Evolutionary conservation across 2,888 invertebrate species (phyloP), one percentile per base, ranked within the genome.

Genomic region (Trissolcus brochymenae): DNA sequence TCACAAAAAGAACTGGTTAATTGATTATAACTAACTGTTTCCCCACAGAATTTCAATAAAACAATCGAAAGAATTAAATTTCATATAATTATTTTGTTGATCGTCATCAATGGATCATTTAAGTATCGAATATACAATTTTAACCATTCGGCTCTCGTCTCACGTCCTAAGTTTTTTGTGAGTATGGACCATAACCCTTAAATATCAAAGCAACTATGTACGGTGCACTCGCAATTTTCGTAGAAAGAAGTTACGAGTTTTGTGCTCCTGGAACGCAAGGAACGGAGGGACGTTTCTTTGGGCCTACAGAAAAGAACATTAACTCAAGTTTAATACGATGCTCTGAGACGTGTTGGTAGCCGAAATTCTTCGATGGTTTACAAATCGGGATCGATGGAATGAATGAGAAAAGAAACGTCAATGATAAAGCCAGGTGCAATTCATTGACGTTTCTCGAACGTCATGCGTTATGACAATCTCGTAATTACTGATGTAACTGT

Each of bases 121-220:
- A 35, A 54, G 29, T 53, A 70, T 46, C 59, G 65, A 43, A 66
- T 71, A 61, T 70, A 60, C 65, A 65, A 60, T 60, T 68, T 35
- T 13, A 19, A 61, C 57, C 82, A 75, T 83, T 85, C 83, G 79
- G 79, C 67, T 83, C 68, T 75, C 83, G 72, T 80, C 82, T 85
- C 84, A 83, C 83, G 83, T 84, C 71, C 77, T 41, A 51, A 41
- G 54, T 62, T 78, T 80, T 81, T 75, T 72, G 46, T 65, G 79
- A 62, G 72, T 49, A 51, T 46, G 35, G 35, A 40, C 71, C 72
- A 59, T 74, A 76, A 59, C 75, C 78, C 78, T 78, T 75, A 75
- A 75, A 72, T 79, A 79, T 75, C 72, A 61, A 68, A 76, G 79
- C 77, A 75, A 72, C 77, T 72, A 76, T 74, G 75, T 64, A 61